Percentiles rank a stretch among this genome's conserved stretches.
phyloP scores from a whole-genome alignment of 2,113 vertebrate species.

The Centropus unirufus region DNA sequence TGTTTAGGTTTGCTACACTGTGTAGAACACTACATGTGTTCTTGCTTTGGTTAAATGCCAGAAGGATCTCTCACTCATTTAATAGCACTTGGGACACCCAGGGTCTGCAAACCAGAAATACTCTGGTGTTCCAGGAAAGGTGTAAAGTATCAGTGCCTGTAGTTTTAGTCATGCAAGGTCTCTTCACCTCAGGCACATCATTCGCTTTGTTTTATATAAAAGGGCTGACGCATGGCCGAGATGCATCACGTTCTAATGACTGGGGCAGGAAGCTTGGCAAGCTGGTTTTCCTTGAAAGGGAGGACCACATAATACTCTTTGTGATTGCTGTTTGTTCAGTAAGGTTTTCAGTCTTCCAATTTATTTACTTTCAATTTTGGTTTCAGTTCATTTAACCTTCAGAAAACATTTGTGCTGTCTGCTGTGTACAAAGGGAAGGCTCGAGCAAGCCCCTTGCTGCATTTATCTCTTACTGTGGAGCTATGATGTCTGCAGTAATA shows the following conservation, averaged over 20 bases:
- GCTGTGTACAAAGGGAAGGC: conserved; percentile 5
- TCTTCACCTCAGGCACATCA: not conserved
- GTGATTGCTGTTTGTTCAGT: conserved; percentile 19
- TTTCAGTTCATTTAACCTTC: conserved; percentile 68
- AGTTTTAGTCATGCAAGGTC: not conserved
- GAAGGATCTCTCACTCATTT: not conserved
- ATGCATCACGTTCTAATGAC: not conserved
- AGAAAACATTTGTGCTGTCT: conserved; percentile 48
- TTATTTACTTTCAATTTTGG: conserved; percentile 68
- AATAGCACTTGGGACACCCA: not conserved
- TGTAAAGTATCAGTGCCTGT: not conserved
- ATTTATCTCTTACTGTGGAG: conserved; percentile 55
- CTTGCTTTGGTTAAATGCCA: not conserved
- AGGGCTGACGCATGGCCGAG: not conserved
- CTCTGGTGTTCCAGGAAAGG: not conserved
- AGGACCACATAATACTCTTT: not conserved
- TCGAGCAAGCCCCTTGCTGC: conserved; percentile 6
- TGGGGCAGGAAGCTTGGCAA: not conserved
- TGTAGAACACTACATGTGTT: no score
- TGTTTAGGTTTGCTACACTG: not conserved
- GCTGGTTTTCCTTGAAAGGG: not conserved
- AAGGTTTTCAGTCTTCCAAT: conserved; percentile 49
- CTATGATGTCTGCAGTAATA: conserved; percentile 53
- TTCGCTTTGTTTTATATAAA: not conserved
- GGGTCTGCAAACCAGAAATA: not conserved